Percentiles rank a stretch among this genome's conserved stretches.
Conservation (phyloP, 2,888 invertebrate genomes). For the Sarcophaga rosellei region DNA sequence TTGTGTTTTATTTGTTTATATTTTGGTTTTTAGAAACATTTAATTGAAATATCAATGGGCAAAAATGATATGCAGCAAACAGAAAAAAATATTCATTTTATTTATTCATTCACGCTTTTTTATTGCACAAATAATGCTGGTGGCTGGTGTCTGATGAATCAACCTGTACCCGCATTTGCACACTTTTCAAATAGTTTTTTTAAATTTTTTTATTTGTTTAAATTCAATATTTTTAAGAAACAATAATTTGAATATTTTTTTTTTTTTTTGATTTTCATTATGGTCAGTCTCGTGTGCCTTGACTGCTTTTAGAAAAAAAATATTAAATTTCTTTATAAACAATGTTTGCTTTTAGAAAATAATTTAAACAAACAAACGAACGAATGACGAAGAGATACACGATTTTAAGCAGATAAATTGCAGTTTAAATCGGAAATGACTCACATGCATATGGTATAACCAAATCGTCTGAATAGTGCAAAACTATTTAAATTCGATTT, state of each 20-base stretch:
- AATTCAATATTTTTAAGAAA: neutral
- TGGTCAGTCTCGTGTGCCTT: neutral
- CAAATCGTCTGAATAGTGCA: neutral
- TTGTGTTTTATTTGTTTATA: neutral
- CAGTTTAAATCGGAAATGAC: slow-evolving; percentile 23
- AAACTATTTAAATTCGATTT: slow-evolving; percentile 29
- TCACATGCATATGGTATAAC: slow-evolving; percentile 14
- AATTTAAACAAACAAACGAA: too few species aligned
- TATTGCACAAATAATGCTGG: neutral
- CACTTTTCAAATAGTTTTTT: neutral
- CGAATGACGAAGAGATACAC: too few species aligned
- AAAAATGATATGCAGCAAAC: neutral
- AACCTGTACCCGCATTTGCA: slow-evolving; percentile 9
- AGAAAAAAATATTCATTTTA: neutral
- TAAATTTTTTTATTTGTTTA: neutral
- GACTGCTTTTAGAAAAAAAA: neutral
- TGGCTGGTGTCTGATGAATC: slow-evolving; percentile 26
- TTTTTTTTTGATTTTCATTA: neutral
- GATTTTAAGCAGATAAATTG: neutral
- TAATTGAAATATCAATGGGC: slow-evolving; percentile 7
- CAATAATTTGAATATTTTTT: neutral
- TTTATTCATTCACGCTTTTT: too few species aligned
- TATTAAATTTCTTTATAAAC: too few species aligned
- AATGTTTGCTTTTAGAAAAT: too few species aligned
- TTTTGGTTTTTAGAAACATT: neutral